Percentiles rank a stretch among this genome's conserved stretches.
Evolutionary conservation across 2,888 invertebrate species (phyloP).

Genomic region (Frankliniella fusca): DNA sequence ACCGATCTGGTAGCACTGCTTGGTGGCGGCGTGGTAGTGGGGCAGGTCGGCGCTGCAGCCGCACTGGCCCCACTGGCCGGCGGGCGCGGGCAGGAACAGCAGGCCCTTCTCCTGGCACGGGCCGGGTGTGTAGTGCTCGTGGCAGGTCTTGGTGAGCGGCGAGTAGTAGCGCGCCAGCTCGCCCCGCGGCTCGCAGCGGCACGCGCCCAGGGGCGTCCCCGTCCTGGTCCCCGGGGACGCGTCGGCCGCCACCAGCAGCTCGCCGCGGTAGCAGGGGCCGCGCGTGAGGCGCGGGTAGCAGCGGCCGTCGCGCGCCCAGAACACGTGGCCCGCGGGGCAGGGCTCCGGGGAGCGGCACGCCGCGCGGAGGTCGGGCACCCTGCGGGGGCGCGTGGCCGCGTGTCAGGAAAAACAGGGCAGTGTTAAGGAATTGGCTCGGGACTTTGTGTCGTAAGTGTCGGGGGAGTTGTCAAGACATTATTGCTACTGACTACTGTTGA

Average conservation of each 20-base stretch:
- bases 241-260: constrained; percentile 57
- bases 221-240: constrained; percentile 38
- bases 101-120: constrained; percentile 73
- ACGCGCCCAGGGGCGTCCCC: constrained; percentile 59
- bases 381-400: too few species aligned
- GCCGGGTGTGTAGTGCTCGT: constrained; percentile 74
- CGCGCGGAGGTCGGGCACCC: not conserved
- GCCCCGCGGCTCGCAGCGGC: constrained; percentile 56
- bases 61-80: constrained; percentile 48
- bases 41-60: constrained; percentile 68
- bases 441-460: too few species aligned
- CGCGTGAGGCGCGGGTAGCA: constrained; percentile 68
- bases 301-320: constrained; percentile 71
- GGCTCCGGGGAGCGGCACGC: constrained; percentile 60
- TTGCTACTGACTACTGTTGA: too few species aligned
- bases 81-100: constrained; percentile 65
- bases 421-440: too few species aligned
- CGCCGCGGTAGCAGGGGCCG: constrained; percentile 73
- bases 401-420: too few species aligned
- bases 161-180: constrained; percentile 57
- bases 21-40: constrained; percentile 66
- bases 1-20: constrained; percentile 74
- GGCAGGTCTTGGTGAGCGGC: constrained; percentile 63
- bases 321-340: constrained; percentile 63
- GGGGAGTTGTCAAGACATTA: too few species aligned